Evolutionary conservation across 2,113 vertebrate species (phyloP), one percentile per base, ranked within the genome.

Genomic region (Petromus typicus): DNA sequence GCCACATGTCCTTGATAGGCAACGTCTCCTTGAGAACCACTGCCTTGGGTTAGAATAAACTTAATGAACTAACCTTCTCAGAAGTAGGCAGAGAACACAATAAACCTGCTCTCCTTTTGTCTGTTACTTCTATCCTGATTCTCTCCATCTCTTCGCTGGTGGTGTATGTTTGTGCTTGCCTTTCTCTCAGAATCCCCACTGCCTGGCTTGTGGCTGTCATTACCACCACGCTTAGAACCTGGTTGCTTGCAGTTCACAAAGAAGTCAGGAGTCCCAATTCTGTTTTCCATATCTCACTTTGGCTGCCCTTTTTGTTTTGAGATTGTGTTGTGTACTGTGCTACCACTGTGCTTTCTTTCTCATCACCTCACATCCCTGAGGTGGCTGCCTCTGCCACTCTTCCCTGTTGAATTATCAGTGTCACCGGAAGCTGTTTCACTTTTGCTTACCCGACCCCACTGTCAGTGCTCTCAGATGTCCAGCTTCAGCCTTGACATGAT

Each of bases 81-180:
- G 85, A 95, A 91, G 67, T 54, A 94, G 17, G 73, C 37, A n/a
- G 54, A 79, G 56, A 40, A 90, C n/a, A 32, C 48, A 32, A 13
- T 75, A 86, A 64, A 20, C 30, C 82, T 40, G 66, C 59, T 75
- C 25, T n/a, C 3, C 14, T 51, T 20, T 9, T n/a, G 30, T 7
- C 40, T 27, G 27, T 37, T 25, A 48, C 23, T 48, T 20, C 51
- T 7, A 48, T 54, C 22, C 51, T 89, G 3, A 48, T 34, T 54
- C 40, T 51, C 11, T 67, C 17, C 13, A 6, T 57, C 23, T 90
- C 13, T 69, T 51, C n/a, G 11, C 51, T 67, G 43, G 51, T 30
- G 20, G 3, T 30, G 13, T 30, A 0, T 13, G 69, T 80, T 59
- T 48, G 3, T 43, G 8, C 27, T 90, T 20, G 22, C 25, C 61